A percentile compares a stretch with the other conserved stretches of the same genome.
Conservation (phyloP, 2,113 vertebrate species). For the Pedetes capensis region DNA sequence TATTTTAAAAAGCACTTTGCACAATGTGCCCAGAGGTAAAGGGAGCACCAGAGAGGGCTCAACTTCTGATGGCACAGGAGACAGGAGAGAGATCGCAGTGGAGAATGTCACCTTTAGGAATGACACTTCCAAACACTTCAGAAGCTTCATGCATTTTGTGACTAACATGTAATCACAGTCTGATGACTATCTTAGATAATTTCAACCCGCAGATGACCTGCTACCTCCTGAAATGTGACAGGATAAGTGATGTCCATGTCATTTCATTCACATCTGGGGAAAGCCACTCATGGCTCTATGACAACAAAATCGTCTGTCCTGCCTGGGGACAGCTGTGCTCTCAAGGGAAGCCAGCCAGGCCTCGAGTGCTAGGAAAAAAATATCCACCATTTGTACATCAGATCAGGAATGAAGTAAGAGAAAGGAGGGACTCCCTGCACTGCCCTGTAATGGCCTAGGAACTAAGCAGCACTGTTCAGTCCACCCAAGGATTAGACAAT, state of each 20-base stretch:
- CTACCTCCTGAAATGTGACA: background rate
- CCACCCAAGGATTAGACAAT: background rate
- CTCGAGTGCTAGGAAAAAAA: rapidly evolving
- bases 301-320: background rate
- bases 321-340: background rate
- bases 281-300: background rate
- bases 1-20: rapidly evolving
- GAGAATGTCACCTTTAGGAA: background rate
- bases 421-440: rapidly evolving
- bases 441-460: background rate
- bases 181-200: rapidly evolving
- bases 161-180: rapidly evolving
- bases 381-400: no score
- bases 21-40: background rate
- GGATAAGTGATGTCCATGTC: no score
- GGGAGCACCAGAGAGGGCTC: no score
- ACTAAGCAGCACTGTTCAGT: rapidly evolving
- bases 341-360: rapidly evolving
- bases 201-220: background rate
- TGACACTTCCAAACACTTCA: no score
- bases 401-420: background rate
- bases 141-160: no score
- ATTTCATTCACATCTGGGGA: rapidly evolving
- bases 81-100: no score
- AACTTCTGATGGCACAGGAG: background rate